phyloP scores from a whole-genome alignment of 53 echinoderm and acorn worm species.

The Holothuria leucospilota region DNA sequence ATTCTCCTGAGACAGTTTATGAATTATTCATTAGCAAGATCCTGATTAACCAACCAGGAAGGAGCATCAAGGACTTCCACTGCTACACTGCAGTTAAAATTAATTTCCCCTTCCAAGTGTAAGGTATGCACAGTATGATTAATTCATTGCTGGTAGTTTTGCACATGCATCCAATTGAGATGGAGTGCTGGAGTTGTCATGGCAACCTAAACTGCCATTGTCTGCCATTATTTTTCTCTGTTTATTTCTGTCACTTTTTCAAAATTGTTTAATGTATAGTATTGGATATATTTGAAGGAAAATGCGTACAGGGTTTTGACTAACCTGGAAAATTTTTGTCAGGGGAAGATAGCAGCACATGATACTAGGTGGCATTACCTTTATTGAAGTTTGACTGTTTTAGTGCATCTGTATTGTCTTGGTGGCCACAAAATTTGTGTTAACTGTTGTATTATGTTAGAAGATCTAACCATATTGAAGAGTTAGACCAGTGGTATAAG shows the following conservation, averaged over 20 bases:
- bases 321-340: no score
- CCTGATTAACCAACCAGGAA: constrained; percentile 14
- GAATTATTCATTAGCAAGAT: constrained; percentile 33
- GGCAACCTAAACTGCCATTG: constrained; percentile 15
- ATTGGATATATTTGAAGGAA: no score
- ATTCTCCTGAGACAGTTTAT: constrained; percentile 38
- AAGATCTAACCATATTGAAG: no score
- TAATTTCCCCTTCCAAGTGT: constrained; percentile 36
- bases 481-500: no score
- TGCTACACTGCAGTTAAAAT: constrained; percentile 18
- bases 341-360: no score
- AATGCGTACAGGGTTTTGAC: no score
- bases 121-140: constrained; percentile 41
- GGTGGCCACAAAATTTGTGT: no score
- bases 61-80: constrained; percentile 4
- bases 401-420: no score
- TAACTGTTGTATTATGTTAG: no score
- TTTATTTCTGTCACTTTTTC: constrained; percentile 25
- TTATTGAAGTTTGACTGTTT: no score
- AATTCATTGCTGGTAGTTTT: constrained; percentile 38
- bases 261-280: no score
- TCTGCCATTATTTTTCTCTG: constrained; percentile 14
- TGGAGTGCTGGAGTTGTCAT: constrained; percentile 18
- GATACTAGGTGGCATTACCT: no score
- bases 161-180: constrained; percentile 25